These are phyloP conservation scores for Conomelus anceps DNA, from an alignment of 2,888 invertebrate genomes.

Conservation along the genomic window DNA sequence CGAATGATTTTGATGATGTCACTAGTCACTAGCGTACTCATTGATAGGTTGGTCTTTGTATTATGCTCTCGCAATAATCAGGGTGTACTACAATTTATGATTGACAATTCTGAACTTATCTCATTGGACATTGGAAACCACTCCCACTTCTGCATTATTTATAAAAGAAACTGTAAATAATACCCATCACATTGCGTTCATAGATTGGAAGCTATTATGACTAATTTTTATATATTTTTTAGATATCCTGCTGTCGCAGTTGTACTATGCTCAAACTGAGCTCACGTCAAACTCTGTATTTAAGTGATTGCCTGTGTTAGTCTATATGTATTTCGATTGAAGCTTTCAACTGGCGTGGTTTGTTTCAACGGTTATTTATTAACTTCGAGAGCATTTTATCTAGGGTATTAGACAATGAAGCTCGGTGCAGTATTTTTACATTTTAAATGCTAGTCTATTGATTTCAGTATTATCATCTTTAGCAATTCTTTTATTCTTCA, in stretches of 20 bases:
- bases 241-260: neutral
- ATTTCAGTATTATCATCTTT: neutral
- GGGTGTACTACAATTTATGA: neutral
- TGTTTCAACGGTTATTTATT: neutral
- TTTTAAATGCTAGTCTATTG: neutral
- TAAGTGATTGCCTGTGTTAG: neutral
- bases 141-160: neutral
- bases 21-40: neutral
- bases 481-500: neutral
- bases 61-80: neutral
- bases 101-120: neutral
- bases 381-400: neutral
- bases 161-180: neutral
- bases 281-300: neutral
- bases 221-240: neutral
- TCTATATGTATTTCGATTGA: neutral
- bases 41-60: neutral
- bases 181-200: neutral
- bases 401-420: neutral
- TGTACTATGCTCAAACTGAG: neutral
- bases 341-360: neutral
- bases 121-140: neutral
- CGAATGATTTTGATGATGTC: neutral
- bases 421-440: neutral
- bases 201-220: neutral